These are phyloP conservation scores for Agrenia bidenticulata DNA, from an alignment of 2,888 invertebrate species.

Conservation along the genomic window DNA sequence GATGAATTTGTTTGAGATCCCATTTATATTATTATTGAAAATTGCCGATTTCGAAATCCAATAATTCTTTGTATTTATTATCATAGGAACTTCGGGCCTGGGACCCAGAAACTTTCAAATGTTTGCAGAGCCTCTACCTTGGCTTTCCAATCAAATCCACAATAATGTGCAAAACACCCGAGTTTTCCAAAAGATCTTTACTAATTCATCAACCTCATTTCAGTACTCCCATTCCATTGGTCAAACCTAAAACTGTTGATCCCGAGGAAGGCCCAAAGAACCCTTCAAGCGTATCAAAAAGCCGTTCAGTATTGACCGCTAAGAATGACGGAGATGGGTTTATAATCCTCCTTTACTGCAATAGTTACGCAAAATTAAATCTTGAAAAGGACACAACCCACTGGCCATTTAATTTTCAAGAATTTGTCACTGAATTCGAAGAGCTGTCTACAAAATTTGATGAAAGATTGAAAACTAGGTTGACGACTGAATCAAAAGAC, in stretches of 20 bases:
- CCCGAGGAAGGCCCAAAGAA: too few relatives aligned
- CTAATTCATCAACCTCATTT: neutral
- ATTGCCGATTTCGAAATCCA: too few relatives aligned
- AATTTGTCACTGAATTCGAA: conserved; percentile 45
- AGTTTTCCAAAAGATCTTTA: conserved; percentile 30
- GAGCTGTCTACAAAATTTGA: conserved; percentile 19
- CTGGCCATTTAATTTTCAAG: conserved; percentile 48
- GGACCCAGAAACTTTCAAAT: conserved; percentile 42
- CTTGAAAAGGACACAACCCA: conserved; percentile 38
- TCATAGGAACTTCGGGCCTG: conserved; percentile 49
- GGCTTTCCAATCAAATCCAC: conserved; percentile 43
- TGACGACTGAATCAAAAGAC: conserved; percentile 13
- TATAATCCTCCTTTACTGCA: conserved; percentile 47
- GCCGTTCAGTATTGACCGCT: neutral
- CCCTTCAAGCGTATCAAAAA: neutral
- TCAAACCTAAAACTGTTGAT: too few relatives aligned
- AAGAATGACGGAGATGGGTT: conserved; percentile 32
- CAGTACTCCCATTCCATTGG: neutral
- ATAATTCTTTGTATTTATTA: too few relatives aligned
- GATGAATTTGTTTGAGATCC: neutral
- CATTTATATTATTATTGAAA: conserved; percentile 2
- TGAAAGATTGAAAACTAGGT: conserved; percentile 24
- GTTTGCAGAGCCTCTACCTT: conserved; percentile 45
- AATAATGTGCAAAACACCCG: conserved; percentile 46
- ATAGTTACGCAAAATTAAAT: conserved; percentile 41